These are phyloP conservation scores for Rafetus swinhoei DNA, from an alignment of 2,113 vertebrate species.

Conservation along the genomic window DNA sequence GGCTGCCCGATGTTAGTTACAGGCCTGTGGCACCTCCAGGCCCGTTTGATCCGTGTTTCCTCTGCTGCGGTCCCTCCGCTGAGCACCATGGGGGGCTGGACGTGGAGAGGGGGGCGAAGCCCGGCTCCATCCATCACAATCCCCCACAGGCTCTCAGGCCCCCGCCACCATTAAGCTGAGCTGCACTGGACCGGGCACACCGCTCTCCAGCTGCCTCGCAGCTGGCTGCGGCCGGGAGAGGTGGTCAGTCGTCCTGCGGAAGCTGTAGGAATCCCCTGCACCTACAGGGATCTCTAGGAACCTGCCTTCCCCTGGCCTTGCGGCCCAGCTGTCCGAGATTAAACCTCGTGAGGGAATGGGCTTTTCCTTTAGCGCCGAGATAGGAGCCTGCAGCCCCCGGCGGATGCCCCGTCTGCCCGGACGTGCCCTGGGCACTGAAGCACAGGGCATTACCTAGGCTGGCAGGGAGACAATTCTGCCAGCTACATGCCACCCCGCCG, in stretches of 20 bases:
- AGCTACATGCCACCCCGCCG: no score
- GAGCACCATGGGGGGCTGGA: background rate
- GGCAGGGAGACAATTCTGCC: background rate
- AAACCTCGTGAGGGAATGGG: background rate
- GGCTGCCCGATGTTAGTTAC: background rate
- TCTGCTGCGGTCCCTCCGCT: background rate
- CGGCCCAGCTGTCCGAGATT: no score
- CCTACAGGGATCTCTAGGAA: no score
- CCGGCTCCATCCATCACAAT: no score
- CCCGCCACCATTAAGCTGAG: background rate
- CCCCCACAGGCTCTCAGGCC: background rate
- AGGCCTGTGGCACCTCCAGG: background rate
- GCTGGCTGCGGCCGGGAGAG: no score
- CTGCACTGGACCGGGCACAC: background rate
- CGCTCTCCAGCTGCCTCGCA: background rate
- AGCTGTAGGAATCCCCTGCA: no score
- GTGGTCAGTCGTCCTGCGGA: no score
- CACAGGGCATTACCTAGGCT: background rate
- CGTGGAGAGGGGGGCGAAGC: background rate
- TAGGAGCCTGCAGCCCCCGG: no score
- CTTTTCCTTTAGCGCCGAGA: background rate
- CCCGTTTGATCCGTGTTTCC: accelerated
- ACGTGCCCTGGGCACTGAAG: background rate
- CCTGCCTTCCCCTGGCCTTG: no score
- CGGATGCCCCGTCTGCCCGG: no score